Evolutionary conservation across 1,140 invertebrate genomes (phyloP).

Genomic region (Meloidogyne exigua): DNA sequence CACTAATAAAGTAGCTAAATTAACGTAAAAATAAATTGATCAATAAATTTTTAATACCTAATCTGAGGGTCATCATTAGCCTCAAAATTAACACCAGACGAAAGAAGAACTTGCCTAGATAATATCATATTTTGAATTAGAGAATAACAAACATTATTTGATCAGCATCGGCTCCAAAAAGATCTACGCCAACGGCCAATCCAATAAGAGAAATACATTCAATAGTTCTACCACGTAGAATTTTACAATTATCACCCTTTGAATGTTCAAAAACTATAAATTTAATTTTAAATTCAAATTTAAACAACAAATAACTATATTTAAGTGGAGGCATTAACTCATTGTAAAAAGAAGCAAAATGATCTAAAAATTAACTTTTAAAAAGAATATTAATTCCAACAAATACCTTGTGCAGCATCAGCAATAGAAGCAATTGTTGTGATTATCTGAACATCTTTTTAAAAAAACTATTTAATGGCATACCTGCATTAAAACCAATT

Average conservation of each 20-base stretch:
- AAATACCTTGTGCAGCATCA: constrained; percentile 80
- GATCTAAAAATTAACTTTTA: constrained; percentile 69
- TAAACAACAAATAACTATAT: constrained; percentile 71
- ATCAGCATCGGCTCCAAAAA: constrained; percentile 84
- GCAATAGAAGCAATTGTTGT: constrained; percentile 97
- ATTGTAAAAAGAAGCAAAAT: constrained; percentile 76
- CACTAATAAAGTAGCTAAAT: constrained; percentile 89
- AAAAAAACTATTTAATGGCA: constrained; percentile 19
- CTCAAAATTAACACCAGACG: constrained; percentile 75
- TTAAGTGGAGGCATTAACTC: constrained; percentile 89
- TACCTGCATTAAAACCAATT: constrained; percentile 93
- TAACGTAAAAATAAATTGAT: constrained; percentile 67
- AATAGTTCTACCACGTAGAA: constrained; percentile 77
- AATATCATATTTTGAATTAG: neutral
- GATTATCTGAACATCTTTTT: constrained; percentile 67
- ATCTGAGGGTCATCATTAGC: constrained; percentile 73
- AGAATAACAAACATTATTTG: constrained; percentile 70
- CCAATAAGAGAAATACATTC: constrained; percentile 98
- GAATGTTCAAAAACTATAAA: constrained; percentile 71
- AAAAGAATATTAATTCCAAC: neutral
- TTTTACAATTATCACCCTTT: constrained; percentile 76
- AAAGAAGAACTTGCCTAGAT: constrained; percentile 86
- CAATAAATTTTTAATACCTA: constrained; percentile 77
- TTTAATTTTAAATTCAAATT: neutral
- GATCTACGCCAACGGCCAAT: constrained; percentile 92